Base-by-base conservation (phyloP, 2,888 invertebrate genomes). In the Hybos culiciformis region DNA sequence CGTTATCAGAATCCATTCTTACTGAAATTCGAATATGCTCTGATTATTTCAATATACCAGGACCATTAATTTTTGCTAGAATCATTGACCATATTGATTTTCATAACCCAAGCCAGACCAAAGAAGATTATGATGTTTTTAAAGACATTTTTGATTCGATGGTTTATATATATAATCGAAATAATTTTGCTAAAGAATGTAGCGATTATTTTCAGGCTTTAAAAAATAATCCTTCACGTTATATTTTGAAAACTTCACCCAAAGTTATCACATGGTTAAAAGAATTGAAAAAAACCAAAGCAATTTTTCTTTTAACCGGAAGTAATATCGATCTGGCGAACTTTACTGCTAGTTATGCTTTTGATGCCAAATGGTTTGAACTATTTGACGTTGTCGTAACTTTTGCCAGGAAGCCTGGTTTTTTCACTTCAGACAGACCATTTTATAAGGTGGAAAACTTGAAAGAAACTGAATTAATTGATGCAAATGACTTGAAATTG, bases 1-100 rank as follows among this genome's bases (percentile, higher is more conserved):
- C 75, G 4, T 51, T 80, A n/a, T 62, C 67, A 6, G 78, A 75
- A 0, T 73, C 76, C 0, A 55, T 71, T 32, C 67, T 76, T 0
- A 58, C 69, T 39, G 69, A 72, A 57, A 69, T 80, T 61, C 68
- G 82, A 46, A 70, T 78, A 5, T 63, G 81, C 24, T 65, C 81
- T 32, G 84, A 84, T 59, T 83, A 78, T 55, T 85, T 83, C 57
- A 83, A 84, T 58, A 74, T 78, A 58, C 74, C 80, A 1, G 69
- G 72, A 1, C 70, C 75, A 7, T 56, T 83, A 21, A 67, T 75
- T 4, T 81, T 78, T 62, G 83, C 80, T 1, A 70, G 77, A 52
- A 66, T 74, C 11, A 72, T 84, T 15, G 83, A 84, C 55, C 60
- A 72, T 1, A 51, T 78, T 2, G 83, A 83, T 53, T 60, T 64